Conservation (phyloP, 2,113 vertebrate genomes). For the Albula goreensis region DNA sequence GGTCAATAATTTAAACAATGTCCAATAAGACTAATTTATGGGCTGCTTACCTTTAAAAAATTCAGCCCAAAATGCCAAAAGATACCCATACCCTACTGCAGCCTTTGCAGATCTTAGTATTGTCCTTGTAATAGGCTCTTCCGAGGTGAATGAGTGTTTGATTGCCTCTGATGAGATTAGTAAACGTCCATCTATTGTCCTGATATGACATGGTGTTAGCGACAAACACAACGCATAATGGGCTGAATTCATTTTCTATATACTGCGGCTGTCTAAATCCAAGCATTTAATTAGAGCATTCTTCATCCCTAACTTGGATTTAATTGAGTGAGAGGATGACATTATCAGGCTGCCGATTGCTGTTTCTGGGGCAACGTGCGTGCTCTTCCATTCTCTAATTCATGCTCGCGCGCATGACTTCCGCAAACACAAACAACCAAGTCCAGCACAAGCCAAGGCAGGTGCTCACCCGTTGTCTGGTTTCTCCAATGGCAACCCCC, state of each 20-base stretch:
- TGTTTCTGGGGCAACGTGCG: constrained; percentile 66
- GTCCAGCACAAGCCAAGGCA: constrained; percentile 45
- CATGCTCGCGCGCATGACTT: constrained; percentile 37
- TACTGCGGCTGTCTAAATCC: constrained; percentile 30
- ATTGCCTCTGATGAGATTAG: constrained; percentile 28
- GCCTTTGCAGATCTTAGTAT: background rate
- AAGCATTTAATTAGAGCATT: constrained; percentile 37
- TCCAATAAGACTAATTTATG: too few species aligned
- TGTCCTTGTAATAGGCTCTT: constrained; percentile 3
- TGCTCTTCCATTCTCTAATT: constrained; percentile 47
- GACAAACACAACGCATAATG: constrained; percentile 23
- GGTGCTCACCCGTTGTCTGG: constrained; percentile 59
- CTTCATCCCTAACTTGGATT: constrained; percentile 32
- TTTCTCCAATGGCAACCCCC: constrained; percentile 67
- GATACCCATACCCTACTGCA: background rate
- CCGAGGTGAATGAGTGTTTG: constrained; percentile 20
- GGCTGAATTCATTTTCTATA: constrained; percentile 32
- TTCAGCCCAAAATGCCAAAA: background rate
- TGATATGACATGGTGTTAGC: constrained; percentile 20
- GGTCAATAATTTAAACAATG: too few species aligned
- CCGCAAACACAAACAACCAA: constrained; percentile 39
- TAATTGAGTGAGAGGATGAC: constrained; percentile 60
- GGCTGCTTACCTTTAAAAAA: too few species aligned
- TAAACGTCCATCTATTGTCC: constrained; percentile 24
- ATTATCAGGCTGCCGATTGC: constrained; percentile 60